Conservation (phyloP, 2,797 vertebrate genomes). For the Enteromius thamalakanensis region DNA sequence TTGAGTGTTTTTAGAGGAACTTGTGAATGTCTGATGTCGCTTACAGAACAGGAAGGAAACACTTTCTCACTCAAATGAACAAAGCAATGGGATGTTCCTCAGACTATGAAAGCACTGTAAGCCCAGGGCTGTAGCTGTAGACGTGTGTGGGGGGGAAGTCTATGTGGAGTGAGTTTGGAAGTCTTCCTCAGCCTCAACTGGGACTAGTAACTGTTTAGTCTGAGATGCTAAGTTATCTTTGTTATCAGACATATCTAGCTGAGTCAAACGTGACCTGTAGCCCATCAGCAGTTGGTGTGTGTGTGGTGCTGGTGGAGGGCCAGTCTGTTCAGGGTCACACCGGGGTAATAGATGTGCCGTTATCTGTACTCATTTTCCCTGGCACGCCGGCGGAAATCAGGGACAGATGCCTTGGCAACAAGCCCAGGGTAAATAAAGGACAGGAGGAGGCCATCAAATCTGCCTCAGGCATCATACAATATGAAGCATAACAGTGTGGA, state of each 20-base stretch:
- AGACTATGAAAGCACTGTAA: slow-evolving; percentile 1
- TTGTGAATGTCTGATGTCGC: slow-evolving; percentile 29
- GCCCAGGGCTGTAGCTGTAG: background rate
- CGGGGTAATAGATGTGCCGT: slow-evolving; percentile 30
- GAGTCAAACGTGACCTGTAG: slow-evolving; percentile 10
- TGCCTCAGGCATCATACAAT: slow-evolving; percentile 3
- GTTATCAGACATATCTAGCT: background rate
- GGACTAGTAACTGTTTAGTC: slow-evolving; percentile 15
- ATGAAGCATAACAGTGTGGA: slow-evolving; percentile 14
- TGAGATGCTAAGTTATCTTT: slow-evolving; percentile 10
- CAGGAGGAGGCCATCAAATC: slow-evolving; percentile 41
- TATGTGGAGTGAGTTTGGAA: slow-evolving; percentile 6
- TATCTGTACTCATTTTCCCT: slow-evolving; percentile 33
- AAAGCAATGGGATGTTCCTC: slow-evolving; percentile 31
- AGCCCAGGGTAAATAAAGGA: slow-evolving; percentile 42
- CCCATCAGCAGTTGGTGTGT: background rate
- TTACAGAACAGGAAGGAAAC: slow-evolving; percentile 33
- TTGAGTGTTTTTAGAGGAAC: slow-evolving; percentile 7
- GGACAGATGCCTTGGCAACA: slow-evolving; percentile 52
- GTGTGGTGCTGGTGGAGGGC: slow-evolving; percentile 22
- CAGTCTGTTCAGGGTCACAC: slow-evolving; percentile 33
- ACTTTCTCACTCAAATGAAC: slow-evolving; percentile 24
- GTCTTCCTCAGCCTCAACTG: background rate
- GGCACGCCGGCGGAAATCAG: slow-evolving; percentile 46
- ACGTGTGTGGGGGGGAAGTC: background rate